Evolutionary conservation across 2,113 vertebrate species (phyloP).

Genomic region (Leptobrachium leishanense): DNA sequence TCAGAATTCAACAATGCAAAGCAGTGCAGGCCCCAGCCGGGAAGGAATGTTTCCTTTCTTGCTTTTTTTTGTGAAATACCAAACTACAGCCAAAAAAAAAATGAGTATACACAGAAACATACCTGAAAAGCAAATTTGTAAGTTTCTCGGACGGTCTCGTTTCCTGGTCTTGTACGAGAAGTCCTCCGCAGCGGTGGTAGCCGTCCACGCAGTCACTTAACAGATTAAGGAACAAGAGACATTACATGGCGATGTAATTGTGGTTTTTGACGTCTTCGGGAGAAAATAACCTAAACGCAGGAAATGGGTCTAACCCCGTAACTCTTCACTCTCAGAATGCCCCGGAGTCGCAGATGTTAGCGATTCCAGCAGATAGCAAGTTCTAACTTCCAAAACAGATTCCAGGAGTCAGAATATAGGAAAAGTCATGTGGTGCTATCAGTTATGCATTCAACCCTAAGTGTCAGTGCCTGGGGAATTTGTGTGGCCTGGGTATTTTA

Average conservation of each 20-base stretch:
- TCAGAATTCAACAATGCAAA: not conserved
- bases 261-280: conserved; percentile 55
- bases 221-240: conserved; percentile 54
- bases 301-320: conserved; percentile 71
- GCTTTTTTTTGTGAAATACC: not conserved
- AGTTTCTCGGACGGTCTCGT: conserved; percentile 57
- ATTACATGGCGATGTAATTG: conserved; percentile 52
- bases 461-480: conserved; percentile 55
- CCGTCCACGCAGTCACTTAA: conserved; percentile 55
- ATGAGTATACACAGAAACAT: conserved; percentile 56
- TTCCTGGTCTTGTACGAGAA: conserved; percentile 59
- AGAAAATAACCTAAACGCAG: conserved; percentile 65
- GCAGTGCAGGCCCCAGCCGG: not conserved
- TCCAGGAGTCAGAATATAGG: conserved; percentile 74
- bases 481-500: conserved; percentile 48
- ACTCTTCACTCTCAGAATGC: conserved; percentile 60
- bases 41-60: not conserved
- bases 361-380: conserved; percentile 74
- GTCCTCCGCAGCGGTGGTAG: conserved; percentile 58
- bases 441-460: conserved; percentile 71
- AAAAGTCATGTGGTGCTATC: conserved; percentile 75
- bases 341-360: conserved; percentile 79
- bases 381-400: conserved; percentile 71
- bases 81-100: conserved; percentile 51
- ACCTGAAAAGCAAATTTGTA: conserved; percentile 60